These are phyloP conservation scores for Gibbula magus DNA, from an alignment of 2,888 invertebrate genomes.

Conservation along the genomic window DNA sequence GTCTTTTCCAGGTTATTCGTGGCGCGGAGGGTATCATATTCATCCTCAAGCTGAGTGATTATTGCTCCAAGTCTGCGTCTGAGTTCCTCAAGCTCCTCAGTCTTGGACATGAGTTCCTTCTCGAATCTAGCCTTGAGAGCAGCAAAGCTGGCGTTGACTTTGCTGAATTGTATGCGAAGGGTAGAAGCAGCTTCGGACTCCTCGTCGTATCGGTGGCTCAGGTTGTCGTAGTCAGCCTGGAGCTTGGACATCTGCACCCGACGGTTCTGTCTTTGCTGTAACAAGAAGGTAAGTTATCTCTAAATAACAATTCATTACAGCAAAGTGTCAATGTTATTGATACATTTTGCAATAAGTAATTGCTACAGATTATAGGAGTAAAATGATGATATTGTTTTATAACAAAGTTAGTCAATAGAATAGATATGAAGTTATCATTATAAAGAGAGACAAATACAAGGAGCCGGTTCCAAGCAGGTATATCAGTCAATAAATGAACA, in stretches of 20 bases:
- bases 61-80: slow-evolving; percentile 73
- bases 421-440: too few species aligned
- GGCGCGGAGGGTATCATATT: slow-evolving; percentile 93
- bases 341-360: too few species aligned
- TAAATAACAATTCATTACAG: too few species aligned
- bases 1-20: slow-evolving; percentile 97
- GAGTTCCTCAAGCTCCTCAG: slow-evolving; percentile 87
- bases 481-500: too few species aligned
- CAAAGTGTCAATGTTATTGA: too few species aligned
- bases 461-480: too few species aligned
- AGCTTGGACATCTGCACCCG: slow-evolving; percentile 69
- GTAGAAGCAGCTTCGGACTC: slow-evolving; percentile 97
- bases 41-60: slow-evolving; percentile 91
- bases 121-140: slow-evolving; percentile 96
- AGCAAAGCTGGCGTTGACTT: slow-evolving; percentile 88
- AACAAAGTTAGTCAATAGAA: too few species aligned
- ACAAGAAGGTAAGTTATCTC: slow-evolving; percentile 22
- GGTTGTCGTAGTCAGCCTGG: slow-evolving; percentile 73
- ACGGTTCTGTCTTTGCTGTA: slow-evolving; percentile 71
- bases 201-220: slow-evolving; percentile 96
- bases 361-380: too few species aligned
- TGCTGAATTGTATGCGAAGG: slow-evolving; percentile 96
- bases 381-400: too few species aligned
- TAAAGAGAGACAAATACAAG: too few species aligned
- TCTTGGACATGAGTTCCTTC: slow-evolving; percentile 92